Conservation (phyloP, 2,797 vertebrate species). For the Protosalanx chinensis region DNA sequence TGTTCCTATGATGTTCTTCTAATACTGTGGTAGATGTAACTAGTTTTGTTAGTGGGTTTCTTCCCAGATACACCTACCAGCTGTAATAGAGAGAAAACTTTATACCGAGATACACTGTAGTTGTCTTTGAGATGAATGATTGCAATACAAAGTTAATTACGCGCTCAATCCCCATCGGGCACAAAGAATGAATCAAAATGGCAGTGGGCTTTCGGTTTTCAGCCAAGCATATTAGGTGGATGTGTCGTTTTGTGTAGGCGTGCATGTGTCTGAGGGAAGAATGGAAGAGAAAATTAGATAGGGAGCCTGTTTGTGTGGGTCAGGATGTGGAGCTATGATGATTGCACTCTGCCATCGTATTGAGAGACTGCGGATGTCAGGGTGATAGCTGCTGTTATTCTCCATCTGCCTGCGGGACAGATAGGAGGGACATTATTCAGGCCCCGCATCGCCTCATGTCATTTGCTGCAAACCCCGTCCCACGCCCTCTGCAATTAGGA, state of each 20-base stretch:
- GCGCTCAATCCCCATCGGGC: background rate
- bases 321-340: slow-evolving; percentile 1
- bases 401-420: slow-evolving; percentile 27
- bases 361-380: background rate
- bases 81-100: background rate
- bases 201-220: background rate
- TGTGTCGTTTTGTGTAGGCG: background rate
- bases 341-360: background rate
- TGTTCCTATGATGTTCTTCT: too few species aligned
- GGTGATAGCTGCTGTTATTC: slow-evolving; percentile 15
- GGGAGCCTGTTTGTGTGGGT: background rate
- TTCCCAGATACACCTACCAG: slow-evolving; percentile 9
- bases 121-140: slow-evolving; percentile 2
- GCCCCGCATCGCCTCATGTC: slow-evolving; percentile 6
- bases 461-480: slow-evolving; percentile 11
- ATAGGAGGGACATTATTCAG: slow-evolving; percentile 34
- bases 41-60: background rate
- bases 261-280: slow-evolving; percentile 4
- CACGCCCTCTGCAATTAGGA: slow-evolving; percentile 48
- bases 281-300: background rate
- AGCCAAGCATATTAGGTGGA: background rate
- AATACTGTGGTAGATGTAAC: too few species aligned
- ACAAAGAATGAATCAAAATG: background rate
- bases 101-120: background rate
- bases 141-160: background rate